Evolutionary conservation across 2,113 vertebrate species (phyloP).

Genomic region (Spea multiplicata): DNA sequence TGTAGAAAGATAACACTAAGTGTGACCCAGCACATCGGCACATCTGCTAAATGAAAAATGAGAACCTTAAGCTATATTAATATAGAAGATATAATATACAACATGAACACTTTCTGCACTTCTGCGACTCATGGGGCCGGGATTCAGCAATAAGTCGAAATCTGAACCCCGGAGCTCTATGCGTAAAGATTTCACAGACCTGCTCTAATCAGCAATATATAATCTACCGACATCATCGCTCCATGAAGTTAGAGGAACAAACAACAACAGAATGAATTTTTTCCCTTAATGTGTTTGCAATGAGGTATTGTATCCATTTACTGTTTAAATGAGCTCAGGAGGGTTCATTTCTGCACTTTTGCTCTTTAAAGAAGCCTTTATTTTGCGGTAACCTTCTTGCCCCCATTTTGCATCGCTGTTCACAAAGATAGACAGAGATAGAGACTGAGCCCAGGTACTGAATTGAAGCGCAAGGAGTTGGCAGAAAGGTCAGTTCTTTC

Average conservation of each 20-base stretch:
- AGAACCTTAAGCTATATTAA: too few relatives aligned
- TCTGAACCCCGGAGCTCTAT: not conserved
- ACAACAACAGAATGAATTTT: conserved; percentile 17
- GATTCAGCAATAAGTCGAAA: not conserved
- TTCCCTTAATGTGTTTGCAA: conserved; percentile 22
- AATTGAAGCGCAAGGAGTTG: conserved; percentile 43
- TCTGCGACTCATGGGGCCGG: not conserved
- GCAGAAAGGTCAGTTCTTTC: conserved; percentile 47
- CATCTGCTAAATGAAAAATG: too few relatives aligned
- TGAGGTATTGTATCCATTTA: conserved; percentile 37
- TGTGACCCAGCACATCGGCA: too few relatives aligned
- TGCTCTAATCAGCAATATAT: not conserved
- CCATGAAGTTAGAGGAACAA: not conserved
- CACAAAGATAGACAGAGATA: conserved; percentile 45
- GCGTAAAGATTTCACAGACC: not conserved
- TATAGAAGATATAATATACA: not conserved
- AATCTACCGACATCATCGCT: not conserved
- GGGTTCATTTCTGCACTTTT: conserved; percentile 47
- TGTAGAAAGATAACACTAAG: too few relatives aligned
- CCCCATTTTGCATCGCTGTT: conserved; percentile 36
- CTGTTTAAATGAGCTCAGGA: conserved; percentile 31
- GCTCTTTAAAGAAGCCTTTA: conserved; percentile 43
- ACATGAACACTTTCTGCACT: not conserved
- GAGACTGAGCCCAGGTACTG: conserved; percentile 22
- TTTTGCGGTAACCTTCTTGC: conserved; percentile 36